Base-by-base conservation (phyloP, 2,113 vertebrate species). In the Furnarius figulus region DNA sequence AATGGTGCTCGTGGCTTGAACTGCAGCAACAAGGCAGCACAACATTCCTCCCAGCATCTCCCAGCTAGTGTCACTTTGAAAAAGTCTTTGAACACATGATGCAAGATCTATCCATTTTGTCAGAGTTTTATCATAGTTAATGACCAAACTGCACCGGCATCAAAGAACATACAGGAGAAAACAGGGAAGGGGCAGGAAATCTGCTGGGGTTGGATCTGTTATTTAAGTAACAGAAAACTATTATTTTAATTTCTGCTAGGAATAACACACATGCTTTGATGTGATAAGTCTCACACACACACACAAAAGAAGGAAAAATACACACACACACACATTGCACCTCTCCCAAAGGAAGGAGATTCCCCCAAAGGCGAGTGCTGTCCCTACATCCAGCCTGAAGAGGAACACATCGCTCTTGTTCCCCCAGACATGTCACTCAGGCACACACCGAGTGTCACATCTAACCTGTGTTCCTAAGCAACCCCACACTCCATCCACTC, bases 401-500 rank as follows among this genome's bases (percentile, higher is more conserved):
- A 61, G 10, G 66, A 59, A 12, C 33, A 30, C 5, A 8, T 4
- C 35, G 44, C 40, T 75, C 39, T 25, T 33, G 62, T 0, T 55
- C 79, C 42, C 61, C n/a, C 6, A 30, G 63, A 68, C 37, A 39
- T 15, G 65, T 56, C 77, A 62, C 58, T 58, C 74, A 47, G 31
- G 31, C 42, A 27, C 59, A 40, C 31, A 67, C n/a, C 7, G 42
- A 37, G 4, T 39, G 73, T 16, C 53, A 80, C 13, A 74, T 27
- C n/a, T 31, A 65, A 62, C 37, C 37, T 6, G 0, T 18, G 89
- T 89, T 94, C 89, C 94, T 86, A 86, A 77, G 96, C 87, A 96
- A 93, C 85, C 49, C 70, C 85, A 59, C 5, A 4, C 81, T 83
- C 75, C 18, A 71, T 71, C 12, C 58, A 50, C 46, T 16, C 78